Evolutionary conservation across 2,797 vertebrate species (phyloP), one percentile per base, ranked within the genome.

Genomic region (Protosalanx chinensis): DNA sequence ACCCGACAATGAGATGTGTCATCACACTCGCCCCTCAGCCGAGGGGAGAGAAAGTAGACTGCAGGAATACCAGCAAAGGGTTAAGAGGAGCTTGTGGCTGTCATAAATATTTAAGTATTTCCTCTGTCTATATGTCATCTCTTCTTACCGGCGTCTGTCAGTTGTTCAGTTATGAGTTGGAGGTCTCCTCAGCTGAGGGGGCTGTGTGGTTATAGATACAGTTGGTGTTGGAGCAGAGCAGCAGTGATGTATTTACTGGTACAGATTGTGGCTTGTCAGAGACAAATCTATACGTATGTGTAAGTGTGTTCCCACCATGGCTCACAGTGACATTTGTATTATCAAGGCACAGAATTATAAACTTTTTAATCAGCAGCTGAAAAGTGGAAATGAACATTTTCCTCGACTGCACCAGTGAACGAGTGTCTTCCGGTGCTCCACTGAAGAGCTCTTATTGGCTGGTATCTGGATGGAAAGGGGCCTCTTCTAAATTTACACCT

Each of bases 91-190:
- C 71, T 66, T 69, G 66, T 41, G 73, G 76, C 79, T 18, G 27
- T 2, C 84, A 90, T 91, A 81, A 88, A 91, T 91, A 90, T 90
- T 91, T 91, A 85, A 91, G 84, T 57, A 12, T 53, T 82, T 58
- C 89, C 85, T 84, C 82, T 66, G 68, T 76, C 75, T 16, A 70
- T 70, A 64, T 59, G 80, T 58, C 80, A 65, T 84, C 84, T 91
- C 85, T 79, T 71, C 81, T 91, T 90, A 84, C 89, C 76, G 82
- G 76, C 59, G 70, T 77, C 76, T 53, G 79, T 78, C 80, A 81
- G 72, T 76, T 61, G 75, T 81, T 29, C 59, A 81, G 81, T 79
- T 79, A 76, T 70, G 66, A 13, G 60, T 51, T 63, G 68, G 57
- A 68, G 76, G 71, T 79, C 78, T 79, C 73, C 81, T 78, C 67